Evolutionary conservation across 2,113 vertebrate species (phyloP).

Genomic region (Acinonyx jubatus): DNA sequence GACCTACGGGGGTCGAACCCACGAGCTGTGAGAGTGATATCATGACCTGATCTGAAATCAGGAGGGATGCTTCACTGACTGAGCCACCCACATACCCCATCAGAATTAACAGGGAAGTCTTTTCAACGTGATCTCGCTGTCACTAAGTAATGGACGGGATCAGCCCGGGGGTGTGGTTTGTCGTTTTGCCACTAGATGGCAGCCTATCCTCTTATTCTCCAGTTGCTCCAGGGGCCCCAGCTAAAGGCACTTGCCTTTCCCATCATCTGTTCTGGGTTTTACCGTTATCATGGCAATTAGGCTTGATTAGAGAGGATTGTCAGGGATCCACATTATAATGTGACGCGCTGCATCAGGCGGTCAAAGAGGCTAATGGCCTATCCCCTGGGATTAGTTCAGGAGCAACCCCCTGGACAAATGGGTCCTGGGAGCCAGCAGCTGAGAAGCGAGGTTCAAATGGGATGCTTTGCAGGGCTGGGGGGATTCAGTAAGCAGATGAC

Average conservation of each 20-base stretch:
- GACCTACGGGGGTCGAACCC: too few species aligned
- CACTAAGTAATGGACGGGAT: not conserved
- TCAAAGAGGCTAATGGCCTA: not conserved
- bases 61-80: too few species aligned
- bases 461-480: not conserved
- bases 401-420: not conserved
- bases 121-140: not conserved
- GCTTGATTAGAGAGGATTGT: not conserved
- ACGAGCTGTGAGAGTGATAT: too few species aligned
- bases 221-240: not conserved
- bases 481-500: not conserved
- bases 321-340: not conserved
- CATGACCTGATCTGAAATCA: too few species aligned
- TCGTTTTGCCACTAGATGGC: constrained; percentile 78
- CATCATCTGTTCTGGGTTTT: not conserved
- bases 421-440: not conserved
- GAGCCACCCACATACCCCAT: too few species aligned
- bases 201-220: constrained; percentile 26
- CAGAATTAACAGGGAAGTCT: not conserved
- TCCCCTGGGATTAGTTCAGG: not conserved
- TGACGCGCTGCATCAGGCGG: not conserved
- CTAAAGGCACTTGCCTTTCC: not conserved
- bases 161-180: not conserved
- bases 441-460: not conserved
- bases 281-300: not conserved